A percentile compares a stretch with the other conserved stretches of the same genome.
Evolutionary conservation across 2,113 vertebrate genomes (phyloP).

Genomic region (Phylloscopus trochiloides): DNA sequence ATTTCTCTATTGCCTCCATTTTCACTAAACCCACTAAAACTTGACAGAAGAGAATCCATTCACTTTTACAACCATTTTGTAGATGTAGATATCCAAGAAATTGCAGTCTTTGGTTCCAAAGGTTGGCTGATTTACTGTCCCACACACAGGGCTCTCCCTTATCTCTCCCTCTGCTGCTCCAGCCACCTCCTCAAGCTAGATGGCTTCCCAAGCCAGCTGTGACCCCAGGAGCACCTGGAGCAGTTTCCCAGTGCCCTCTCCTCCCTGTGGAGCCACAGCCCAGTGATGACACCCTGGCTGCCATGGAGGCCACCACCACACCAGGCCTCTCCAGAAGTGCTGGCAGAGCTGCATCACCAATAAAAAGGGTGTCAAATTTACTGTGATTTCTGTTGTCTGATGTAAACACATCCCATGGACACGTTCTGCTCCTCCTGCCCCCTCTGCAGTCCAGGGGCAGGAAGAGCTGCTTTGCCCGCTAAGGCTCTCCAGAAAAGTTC

Average conservation of each 20-base stretch:
- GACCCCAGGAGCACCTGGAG: not conserved
- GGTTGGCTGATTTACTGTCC: not conserved
- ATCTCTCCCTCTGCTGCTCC: not conserved
- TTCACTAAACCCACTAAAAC: not conserved
- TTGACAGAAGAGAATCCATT: not conserved
- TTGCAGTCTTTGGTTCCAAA: fast-evolving
- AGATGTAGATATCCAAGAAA: not conserved
- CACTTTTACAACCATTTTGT: not conserved
- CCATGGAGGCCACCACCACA: not conserved
- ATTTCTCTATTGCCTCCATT: not conserved
- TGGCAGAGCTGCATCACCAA: not conserved
- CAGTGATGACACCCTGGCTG: not conserved
- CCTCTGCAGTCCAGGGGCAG: not conserved
- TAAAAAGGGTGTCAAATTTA: not conserved
- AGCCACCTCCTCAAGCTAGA: not conserved
- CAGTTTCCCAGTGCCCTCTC: not conserved
- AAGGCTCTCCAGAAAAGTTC: not conserved
- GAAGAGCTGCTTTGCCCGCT: not conserved
- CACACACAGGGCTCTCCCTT: fast-evolving
- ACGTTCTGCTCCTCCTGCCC: fast-evolving
- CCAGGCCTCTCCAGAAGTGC: fast-evolving
- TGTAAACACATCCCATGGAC: not conserved
- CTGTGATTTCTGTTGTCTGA: not conserved
- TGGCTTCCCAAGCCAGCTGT: not conserved
- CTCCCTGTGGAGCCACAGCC: fast-evolving